Percentiles rank a stretch among this genome's conserved stretches.
Evolutionary conservation across 1,140 invertebrate genomes (phyloP).

Genomic region (Bactericera cockerelli): DNA sequence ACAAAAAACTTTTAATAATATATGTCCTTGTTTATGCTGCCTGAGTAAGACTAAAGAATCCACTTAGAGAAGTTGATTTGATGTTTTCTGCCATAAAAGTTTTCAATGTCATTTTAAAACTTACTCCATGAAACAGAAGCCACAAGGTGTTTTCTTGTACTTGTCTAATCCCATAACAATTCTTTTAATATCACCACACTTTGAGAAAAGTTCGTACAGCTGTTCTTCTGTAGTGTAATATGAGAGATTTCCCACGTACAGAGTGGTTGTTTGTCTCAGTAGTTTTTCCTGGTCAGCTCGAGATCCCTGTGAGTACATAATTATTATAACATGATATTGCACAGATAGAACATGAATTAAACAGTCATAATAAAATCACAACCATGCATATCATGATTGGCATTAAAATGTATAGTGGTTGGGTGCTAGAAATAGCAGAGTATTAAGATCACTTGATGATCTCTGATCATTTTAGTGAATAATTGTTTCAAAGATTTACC

Average conservation of each 20-base stretch:
- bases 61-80: no score
- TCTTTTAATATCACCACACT: slow-evolving; percentile 88
- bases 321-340: no score
- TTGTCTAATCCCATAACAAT: slow-evolving; percentile 98
- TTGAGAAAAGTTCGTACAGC: slow-evolving; percentile 92
- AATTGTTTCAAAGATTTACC: no score
- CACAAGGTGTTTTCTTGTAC: slow-evolving; percentile 96
- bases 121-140: slow-evolving; percentile 98
- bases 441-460: no score
- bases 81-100: no score
- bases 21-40: no score
- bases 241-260: slow-evolving; percentile 96
- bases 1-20: no score
- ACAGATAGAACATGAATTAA: no score
- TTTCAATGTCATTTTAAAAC: no score
- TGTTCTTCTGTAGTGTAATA: slow-evolving; percentile 99
- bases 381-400: slow-evolving; percentile 6
- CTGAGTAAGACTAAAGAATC: no score
- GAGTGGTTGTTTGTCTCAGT: slow-evolving; percentile 55
- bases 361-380: slow-evolving; percentile 10
- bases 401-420: background rate
- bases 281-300: slow-evolving; percentile 78
- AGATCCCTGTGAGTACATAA: slow-evolving; percentile 68
- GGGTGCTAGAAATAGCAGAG: background rate
- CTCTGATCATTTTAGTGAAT: no score